Evolutionary conservation across 1,140 invertebrate genomes (phyloP), one percentile per base, ranked within the genome.

Genomic region (Trinorchestia longiramus): DNA sequence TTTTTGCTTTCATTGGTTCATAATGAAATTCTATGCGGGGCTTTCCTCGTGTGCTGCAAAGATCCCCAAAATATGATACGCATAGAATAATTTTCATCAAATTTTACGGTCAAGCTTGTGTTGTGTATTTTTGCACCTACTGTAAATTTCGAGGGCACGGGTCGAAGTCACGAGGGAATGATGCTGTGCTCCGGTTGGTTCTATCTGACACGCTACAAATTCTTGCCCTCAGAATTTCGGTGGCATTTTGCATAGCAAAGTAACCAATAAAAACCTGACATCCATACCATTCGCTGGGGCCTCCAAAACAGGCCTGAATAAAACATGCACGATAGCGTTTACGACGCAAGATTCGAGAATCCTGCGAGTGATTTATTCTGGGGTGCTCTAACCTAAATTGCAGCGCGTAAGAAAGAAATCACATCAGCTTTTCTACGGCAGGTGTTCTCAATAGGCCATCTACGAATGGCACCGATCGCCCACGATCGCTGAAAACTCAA

Each of bases 231-330:
- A 47, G 43, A 94, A 94, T 94, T 94, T 94, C 44, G 36, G 44
- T 45, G 36, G 43, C 43, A 94, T 94, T 94, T 45, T 94, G 92
- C 92, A 94, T 94, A 45, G 92, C 43, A 94, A 45, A 94, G 92
- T 44, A 94, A 94, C 92, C 92, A 94, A 94, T 94, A 94, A 94
- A 94, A 94, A 94, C 92, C 92, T 94, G 92, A 94, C 92, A 94
- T 94, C 92, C 92, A 94, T 94, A 94, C 92, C 92, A 94, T 43
- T 43, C 92, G 40, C 44, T 6, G 44, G 44, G 92, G 43, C 92
- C 92, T 43, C 43, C 44, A 94, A 94, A 94, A 45, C 92, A 94
- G 92, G 92, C 92, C 43, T 94, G 92, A 94, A 94, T 94, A 94
- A 94, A 94, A 94, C 92, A 94, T 94, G 92, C 92, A n/a, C 92